Evolutionary conservation across 2,797 vertebrate species (phyloP).

Genomic region (Trachurus trachurus): DNA sequence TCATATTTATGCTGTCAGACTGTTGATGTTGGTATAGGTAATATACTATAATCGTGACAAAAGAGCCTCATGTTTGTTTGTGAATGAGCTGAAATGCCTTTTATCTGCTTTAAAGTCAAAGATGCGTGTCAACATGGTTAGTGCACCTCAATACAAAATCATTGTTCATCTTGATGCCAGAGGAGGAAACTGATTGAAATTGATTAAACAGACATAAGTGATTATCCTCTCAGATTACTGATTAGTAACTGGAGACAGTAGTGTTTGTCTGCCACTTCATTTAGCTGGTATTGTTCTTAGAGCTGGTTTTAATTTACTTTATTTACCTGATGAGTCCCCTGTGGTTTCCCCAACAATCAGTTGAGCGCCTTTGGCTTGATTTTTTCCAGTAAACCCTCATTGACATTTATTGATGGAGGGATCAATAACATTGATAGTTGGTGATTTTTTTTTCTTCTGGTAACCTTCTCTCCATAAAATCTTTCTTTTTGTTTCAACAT

Average conservation of each 20-base stretch:
- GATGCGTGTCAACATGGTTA: not conserved
- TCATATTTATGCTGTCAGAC: conserved; percentile 28
- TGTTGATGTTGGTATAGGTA: not conserved
- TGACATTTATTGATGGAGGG: conserved; percentile 26
- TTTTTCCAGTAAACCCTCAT: conserved; percentile 24
- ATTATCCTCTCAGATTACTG: conserved; percentile 20
- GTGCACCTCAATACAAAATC: not conserved
- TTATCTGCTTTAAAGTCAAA: not conserved
- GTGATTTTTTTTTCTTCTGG: not conserved
- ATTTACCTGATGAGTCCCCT: conserved; percentile 32
- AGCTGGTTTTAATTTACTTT: conserved; percentile 42
- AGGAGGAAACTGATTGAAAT: conserved; percentile 9
- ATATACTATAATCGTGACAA: not conserved
- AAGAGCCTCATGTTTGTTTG: not conserved
- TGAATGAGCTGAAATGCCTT: not conserved
- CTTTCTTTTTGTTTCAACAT: not conserved
- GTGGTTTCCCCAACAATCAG: conserved; percentile 52
- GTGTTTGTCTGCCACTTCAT: conserved; percentile 3
- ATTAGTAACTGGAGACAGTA: conserved; percentile 15
- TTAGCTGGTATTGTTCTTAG: conserved; percentile 24
- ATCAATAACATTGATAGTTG: conserved; percentile 40
- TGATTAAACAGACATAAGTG: not conserved
- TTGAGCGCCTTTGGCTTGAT: conserved; percentile 28
- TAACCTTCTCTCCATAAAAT: not conserved
- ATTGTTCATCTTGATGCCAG: not conserved